Percentiles rank a stretch among this genome's conserved stretches.
These are phyloP conservation scores for Agrotis segetum DNA, from an alignment of 2,888 invertebrate species.

Conservation along the genomic window DNA sequence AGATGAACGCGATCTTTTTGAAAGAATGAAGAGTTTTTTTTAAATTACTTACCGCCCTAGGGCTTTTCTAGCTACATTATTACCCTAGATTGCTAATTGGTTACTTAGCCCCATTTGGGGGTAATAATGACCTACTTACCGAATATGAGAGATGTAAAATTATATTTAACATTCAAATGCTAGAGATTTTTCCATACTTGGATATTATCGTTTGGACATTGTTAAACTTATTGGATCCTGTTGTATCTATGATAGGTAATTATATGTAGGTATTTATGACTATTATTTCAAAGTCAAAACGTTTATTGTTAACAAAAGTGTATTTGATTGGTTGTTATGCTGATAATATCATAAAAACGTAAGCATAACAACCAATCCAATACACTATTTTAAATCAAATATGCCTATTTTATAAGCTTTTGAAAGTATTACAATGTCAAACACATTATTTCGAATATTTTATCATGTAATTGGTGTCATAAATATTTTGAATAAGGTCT, in stretches of 20 bases:
- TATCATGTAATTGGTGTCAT: not conserved
- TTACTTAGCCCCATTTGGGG: too few species aligned
- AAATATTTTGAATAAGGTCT: not conserved
- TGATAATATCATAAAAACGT: not conserved
- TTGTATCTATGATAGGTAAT: not conserved
- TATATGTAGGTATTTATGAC: too few species aligned
- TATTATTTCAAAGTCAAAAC: not conserved
- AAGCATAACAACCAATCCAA: too few species aligned
- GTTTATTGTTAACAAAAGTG: not conserved
- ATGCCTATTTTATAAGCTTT: not conserved
- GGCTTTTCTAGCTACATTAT: too few species aligned
- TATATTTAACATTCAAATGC: conserved; percentile 32
- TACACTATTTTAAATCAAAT: too few species aligned
- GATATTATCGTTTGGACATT: conserved; percentile 9
- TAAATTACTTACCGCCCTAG: too few species aligned
- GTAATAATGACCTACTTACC: too few species aligned
- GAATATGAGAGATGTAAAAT: not conserved
- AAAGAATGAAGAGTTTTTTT: too few species aligned
- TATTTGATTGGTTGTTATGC: not conserved
- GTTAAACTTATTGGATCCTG: not conserved
- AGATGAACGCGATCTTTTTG: too few species aligned
- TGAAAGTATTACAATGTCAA: not conserved
- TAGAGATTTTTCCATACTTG: conserved; percentile 23
- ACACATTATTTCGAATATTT: not conserved
- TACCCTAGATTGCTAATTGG: too few species aligned